phyloP scores from a whole-genome alignment of 2,888 invertebrate genomes.

The Sarcophaga carnaria region DNA sequence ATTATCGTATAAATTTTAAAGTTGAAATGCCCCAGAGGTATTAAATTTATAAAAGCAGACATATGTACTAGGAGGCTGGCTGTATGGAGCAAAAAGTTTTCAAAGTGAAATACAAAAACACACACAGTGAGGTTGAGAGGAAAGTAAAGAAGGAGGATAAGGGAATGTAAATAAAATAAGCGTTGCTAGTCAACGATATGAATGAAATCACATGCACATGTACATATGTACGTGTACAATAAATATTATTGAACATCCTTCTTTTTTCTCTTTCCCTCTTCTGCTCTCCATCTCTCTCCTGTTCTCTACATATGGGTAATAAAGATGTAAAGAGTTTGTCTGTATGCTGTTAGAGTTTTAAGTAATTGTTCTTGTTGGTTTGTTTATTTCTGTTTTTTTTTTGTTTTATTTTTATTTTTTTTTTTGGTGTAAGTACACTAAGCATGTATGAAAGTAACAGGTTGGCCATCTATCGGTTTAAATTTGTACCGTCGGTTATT shows the following conservation, averaged over 20 bases:
- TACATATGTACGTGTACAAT: too few relatives aligned
- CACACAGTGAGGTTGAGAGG: background rate
- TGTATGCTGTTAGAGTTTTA: background rate
- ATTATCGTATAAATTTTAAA: conserved; percentile 45
- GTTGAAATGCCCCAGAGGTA: conserved; percentile 31
- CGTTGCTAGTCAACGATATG: background rate
- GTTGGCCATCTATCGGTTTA: too few relatives aligned
- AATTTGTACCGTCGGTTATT: too few relatives aligned
- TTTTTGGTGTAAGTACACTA: too few relatives aligned
- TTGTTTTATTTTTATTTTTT: too few relatives aligned
- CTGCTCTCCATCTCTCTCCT: background rate
- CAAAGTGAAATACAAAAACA: too few relatives aligned
- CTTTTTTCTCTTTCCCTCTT: background rate
- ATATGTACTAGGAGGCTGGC: background rate
- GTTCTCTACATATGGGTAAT: background rate
- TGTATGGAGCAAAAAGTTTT: background rate
- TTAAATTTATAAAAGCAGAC: background rate
- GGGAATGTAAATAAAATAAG: conserved; percentile 4
- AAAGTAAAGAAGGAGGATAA: background rate
- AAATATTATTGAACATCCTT: background rate
- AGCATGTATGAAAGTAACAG: background rate
- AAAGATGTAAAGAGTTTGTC: background rate
- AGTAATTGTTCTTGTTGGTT: conserved; percentile 6
- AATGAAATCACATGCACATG: too few relatives aligned
- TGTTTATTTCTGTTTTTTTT: background rate